Evolutionary conservation across 2,888 invertebrate species (phyloP), one percentile per base, ranked within the genome.

Genomic region (Gasteruption jaculator): DNA sequence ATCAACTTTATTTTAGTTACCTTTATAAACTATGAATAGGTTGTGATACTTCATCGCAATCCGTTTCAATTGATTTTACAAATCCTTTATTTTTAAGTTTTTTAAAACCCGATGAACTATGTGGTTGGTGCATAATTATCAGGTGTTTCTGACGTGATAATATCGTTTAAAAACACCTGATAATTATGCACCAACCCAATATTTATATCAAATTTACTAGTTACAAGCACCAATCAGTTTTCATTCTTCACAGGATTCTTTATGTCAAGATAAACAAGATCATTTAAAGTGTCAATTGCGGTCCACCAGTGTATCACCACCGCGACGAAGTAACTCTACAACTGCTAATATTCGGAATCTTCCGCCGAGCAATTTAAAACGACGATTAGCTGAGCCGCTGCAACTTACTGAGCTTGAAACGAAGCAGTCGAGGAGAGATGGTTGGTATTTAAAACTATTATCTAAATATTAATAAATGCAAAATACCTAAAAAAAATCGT

Each of bases 261-360:
- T 65, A 39, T 69, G 70, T 69, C 63, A 65, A 39, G 64, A 65
- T 14, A 70, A 68, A 38, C 57, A 60, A n/a, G 55, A 59, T 56
- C 58, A 24, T 42, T 56, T 19, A 61, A 60, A 45, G 50, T 53
- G 46, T 59, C 50, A 46, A 24, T 46, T 57, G 16, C 56, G 50
- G 19, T 53, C 58, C 11, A 59, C 47, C 38, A 52, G 50, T 35
- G 56, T 45, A 24, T 54, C 59, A 12, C 56, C 57, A n/a, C 52
- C 52, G 22, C 53, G 49, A 21, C 42, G 1, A 26, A 8, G n/a
- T 19, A 11, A 25, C 30, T n/a, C 42, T 42, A 2, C 40, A 41
- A 20, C 20, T 40, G 19, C 22, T 18, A 38, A 48, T 19, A 11
- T 46, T 2, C 21, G 45, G 21, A 50, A 43, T 36, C 52, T 43